Conservation (phyloP, 2,888 invertebrate genomes). For the Crepidodera aurea region DNA sequence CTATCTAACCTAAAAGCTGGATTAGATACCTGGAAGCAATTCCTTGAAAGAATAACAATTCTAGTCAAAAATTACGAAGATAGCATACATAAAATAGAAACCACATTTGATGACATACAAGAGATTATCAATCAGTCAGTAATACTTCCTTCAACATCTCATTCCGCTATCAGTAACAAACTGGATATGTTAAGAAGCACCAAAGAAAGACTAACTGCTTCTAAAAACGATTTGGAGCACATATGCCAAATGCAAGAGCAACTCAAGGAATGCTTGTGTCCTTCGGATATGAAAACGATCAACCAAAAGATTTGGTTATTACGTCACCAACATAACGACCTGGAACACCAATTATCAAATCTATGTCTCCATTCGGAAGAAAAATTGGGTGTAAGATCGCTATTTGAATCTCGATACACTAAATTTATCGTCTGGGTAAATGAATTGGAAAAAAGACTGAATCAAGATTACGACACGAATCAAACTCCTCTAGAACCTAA, state of each 20-base stretch:
- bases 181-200: slow-evolving; percentile 70
- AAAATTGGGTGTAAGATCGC: slow-evolving; percentile 72
- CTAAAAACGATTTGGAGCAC: slow-evolving; percentile 72
- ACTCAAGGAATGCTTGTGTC: slow-evolving; percentile 84
- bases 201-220: slow-evolving; percentile 66
- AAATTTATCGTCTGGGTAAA: slow-evolving; percentile 76
- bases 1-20: slow-evolving; percentile 83
- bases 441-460: slow-evolving; percentile 72
- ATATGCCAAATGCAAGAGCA: slow-evolving; percentile 81
- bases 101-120: slow-evolving; percentile 71
- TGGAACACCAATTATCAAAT: slow-evolving; percentile 79
- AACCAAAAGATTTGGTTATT: slow-evolving; percentile 81
- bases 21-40: slow-evolving; percentile 82
- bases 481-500: slow-evolving; percentile 71
- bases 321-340: slow-evolving; percentile 81
- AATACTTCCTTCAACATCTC: slow-evolving; percentile 65
- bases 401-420: slow-evolving; percentile 73
- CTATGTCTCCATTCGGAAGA: slow-evolving; percentile 79
- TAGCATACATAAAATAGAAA: slow-evolving; percentile 68
- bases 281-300: slow-evolving; percentile 82
- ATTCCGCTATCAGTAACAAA: slow-evolving; percentile 71
- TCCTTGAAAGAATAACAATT: slow-evolving; percentile 72
- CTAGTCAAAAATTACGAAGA: slow-evolving; percentile 72
- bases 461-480: slow-evolving; percentile 60
- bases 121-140: slow-evolving; percentile 68